phyloP scores from a whole-genome alignment of 2,797 vertebrate genomes.

The Tapera naevia region DNA sequence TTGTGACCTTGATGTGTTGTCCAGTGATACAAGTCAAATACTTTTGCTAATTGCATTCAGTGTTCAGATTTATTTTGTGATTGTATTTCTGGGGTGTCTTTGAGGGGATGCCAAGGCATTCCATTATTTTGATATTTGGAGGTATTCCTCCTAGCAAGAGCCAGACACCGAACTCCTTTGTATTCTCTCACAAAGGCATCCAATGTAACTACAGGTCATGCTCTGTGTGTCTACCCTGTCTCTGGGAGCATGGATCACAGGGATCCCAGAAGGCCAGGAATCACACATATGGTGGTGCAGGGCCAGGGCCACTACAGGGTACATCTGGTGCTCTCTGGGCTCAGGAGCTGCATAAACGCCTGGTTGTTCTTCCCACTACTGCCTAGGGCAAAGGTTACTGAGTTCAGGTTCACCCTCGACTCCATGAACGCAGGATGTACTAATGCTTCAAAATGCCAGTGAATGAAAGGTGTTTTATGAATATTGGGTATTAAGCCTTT shows the following conservation, averaged over 20 bases:
- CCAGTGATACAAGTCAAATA: background rate
- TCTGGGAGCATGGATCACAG: background rate
- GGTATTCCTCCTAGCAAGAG: background rate
- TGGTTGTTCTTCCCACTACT: background rate
- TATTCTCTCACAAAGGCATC: background rate
- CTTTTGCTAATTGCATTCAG: background rate
- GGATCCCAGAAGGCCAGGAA: background rate
- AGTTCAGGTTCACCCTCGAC: background rate
- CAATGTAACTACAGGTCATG: rapidly evolving
- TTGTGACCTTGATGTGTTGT: background rate
- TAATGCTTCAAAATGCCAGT: background rate
- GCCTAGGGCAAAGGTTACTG: background rate
- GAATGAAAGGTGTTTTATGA: constrained; percentile 31
- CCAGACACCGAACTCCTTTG: background rate
- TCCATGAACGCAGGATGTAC: background rate
- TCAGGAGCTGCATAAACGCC: background rate
- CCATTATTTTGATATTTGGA: background rate
- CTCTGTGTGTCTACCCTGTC: background rate
- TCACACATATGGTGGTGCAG: rapidly evolving
- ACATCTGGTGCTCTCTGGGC: background rate
- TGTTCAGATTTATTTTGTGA: background rate
- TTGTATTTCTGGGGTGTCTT: background rate
- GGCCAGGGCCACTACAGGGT: background rate
- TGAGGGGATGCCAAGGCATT: background rate
- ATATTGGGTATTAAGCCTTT: constrained; percentile 26